Evolutionary conservation across 2,113 vertebrate species (phyloP), one percentile per base, ranked within the genome.

Genomic region (Chauna torquata): DNA sequence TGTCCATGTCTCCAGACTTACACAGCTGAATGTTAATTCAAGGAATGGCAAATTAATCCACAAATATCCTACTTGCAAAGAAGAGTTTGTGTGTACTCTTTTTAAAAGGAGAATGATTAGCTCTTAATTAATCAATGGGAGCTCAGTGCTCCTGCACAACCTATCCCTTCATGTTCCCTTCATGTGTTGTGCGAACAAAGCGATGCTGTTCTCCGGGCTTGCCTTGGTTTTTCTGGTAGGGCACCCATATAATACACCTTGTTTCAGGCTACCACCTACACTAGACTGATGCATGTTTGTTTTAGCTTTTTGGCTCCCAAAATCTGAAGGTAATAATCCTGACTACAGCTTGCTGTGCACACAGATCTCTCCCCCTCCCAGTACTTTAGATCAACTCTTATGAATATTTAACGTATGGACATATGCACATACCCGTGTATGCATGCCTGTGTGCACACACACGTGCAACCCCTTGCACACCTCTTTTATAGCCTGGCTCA

Each of bases 371-470:
- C 65, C 5, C 38, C 11, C 12, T 77, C 19, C 19, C 6, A 4
- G 12, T 70, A 28, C 27, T 87, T 96, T 52, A 65, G 19, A n/a
- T 82, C 52, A 47, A 49, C 79, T 88, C 16, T 85, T 3, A 45
- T 45, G 25, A 52, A 34, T 49, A 55, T 74, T 81, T 86, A 83
- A 7, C 15, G 24, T n/a, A 44, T 28, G 6, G 40, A n/a, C 4
- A 32, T 27, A 34, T 18, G 5, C 0, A 74, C 8, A 25, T 62
- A 64, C 12, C 14, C n/a, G 11, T 19, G 9, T 42, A 79, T 0
- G 1, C 32, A 40, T 1, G 1, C 11, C 78, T 34, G 15, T 64
- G 12, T 32, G 25, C 0, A 1, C 18, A 57, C 15, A 45, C 5
- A 22, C 3, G 38, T 17, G 20, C 14, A 42, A 20, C 25, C 25